These are phyloP conservation scores for Drosophila punjabiensis DNA, from an alignment of 1,140 invertebrate species.

Conservation along the genomic window DNA sequence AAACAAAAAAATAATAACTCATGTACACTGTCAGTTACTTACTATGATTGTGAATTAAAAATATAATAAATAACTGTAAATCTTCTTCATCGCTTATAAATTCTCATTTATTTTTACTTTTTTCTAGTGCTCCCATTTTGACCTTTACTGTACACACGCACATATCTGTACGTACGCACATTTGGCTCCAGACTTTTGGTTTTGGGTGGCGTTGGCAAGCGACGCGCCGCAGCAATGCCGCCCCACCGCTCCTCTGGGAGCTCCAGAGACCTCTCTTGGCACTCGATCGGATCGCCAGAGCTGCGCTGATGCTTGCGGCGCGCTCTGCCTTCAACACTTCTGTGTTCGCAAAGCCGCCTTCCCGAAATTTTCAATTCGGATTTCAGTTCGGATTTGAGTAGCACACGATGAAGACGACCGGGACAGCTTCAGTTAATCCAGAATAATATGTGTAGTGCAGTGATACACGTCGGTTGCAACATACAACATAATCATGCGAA, in stretches of 20 bases:
- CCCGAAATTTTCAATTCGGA: constrained; percentile 81
- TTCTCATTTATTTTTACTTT: not conserved
- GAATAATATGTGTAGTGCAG: constrained; percentile 56
- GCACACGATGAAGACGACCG: constrained; percentile 79
- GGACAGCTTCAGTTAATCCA: constrained; percentile 71
- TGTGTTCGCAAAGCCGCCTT: constrained; percentile 80
- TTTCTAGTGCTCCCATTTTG: not conserved
- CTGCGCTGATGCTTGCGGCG: constrained; percentile 51
- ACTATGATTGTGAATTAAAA: not conserved
- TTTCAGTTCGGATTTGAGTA: constrained; percentile 85
- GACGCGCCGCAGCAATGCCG: constrained; percentile 5
- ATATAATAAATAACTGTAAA: not conserved
- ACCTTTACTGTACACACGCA: not conserved
- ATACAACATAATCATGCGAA: not conserved
- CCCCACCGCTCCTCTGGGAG: constrained; percentile 28
- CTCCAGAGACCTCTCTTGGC: constrained; percentile 38
- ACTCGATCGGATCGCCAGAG: constrained; percentile 58
- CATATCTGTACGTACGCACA: constrained; percentile 40
- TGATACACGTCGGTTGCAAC: constrained; percentile 33
- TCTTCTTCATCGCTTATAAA: not conserved
- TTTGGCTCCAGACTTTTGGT: constrained; percentile 51
- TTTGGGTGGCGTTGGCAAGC: constrained; percentile 46
- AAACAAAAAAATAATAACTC: no score
- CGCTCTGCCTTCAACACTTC: constrained; percentile 75
- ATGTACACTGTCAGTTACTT: no score